Evolutionary conservation across 2,113 vertebrate species (phyloP).

Genomic region (Tragelaphus imberbis): DNA sequence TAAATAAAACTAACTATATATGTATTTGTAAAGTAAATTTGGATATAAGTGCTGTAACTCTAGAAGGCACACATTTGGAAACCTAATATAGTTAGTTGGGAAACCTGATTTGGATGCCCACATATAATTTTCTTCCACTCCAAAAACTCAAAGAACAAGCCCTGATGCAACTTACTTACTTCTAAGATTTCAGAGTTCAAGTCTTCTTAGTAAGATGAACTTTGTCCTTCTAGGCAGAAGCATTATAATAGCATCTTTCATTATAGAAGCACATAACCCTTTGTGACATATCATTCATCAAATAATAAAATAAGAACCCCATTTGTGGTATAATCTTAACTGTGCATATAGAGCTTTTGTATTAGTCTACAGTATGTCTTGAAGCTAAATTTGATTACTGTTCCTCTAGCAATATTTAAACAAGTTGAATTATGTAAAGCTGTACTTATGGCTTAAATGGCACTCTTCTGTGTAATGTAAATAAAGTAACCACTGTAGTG

Average conservation of each 20-base stretch:
- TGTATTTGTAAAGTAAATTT: slow-evolving; percentile 4
- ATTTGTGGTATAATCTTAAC: slow-evolving; percentile 66
- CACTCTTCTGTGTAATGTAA: slow-evolving; percentile 61
- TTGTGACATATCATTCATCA: slow-evolving; percentile 72
- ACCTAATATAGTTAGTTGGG: not conserved
- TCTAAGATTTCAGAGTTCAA: slow-evolving; percentile 54
- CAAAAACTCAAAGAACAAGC: slow-evolving; percentile 10
- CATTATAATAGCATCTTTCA: slow-evolving; percentile 57
- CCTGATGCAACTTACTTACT: slow-evolving; percentile 31
- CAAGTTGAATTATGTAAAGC: slow-evolving; percentile 69
- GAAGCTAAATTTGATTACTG: slow-evolving; percentile 70
- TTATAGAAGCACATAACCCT: slow-evolving; percentile 49
- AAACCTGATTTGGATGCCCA: slow-evolving; percentile 10
- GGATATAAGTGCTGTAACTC: not conserved
- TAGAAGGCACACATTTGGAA: not conserved
- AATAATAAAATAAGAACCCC: slow-evolving; percentile 59
- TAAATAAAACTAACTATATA: not conserved
- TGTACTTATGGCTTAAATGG: slow-evolving; percentile 66
- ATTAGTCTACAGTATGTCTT: slow-evolving; percentile 51
- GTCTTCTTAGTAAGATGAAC: slow-evolving; percentile 49
- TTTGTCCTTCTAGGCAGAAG: slow-evolving; percentile 53
- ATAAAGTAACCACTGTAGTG: slow-evolving; percentile 48
- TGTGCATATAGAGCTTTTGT: slow-evolving; percentile 57
- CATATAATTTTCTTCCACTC: slow-evolving; percentile 28
- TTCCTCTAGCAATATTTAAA: slow-evolving; percentile 66